Percentiles rank a stretch among this genome's conserved stretches.
Evolutionary conservation across 2,113 vertebrate species (phyloP).

Genomic region (Pelecanoides urinatrix): DNA sequence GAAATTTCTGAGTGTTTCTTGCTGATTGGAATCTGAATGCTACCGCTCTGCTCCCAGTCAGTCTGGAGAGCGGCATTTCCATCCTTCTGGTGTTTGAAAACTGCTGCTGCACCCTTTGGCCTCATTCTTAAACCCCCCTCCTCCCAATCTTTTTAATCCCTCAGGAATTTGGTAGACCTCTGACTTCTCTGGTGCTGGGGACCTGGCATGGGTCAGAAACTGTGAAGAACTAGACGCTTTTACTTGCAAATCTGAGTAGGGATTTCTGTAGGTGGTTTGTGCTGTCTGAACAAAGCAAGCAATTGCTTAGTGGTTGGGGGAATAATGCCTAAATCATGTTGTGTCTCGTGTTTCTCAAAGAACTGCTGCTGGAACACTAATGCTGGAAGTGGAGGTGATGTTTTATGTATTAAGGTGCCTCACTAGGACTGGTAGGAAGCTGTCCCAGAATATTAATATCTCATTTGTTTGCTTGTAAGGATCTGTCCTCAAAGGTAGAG

Average conservation of each 20-base stretch:
- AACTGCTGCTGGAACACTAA: not conserved
- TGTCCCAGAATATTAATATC: not conserved
- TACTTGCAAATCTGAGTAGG: not conserved
- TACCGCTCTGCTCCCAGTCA: not conserved
- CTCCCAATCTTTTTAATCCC: not conserved
- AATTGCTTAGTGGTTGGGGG: not conserved
- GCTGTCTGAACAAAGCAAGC: not conserved
- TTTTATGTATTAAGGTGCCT: constrained; percentile 3
- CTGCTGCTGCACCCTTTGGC: not conserved
- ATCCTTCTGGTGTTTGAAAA: not conserved
- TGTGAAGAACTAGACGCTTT: not conserved
- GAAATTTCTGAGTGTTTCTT: not conserved
- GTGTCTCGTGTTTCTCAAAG: not conserved
- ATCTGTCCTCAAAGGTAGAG: not conserved
- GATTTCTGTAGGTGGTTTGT: not conserved
- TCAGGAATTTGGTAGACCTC: not conserved
- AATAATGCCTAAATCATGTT: not conserved
- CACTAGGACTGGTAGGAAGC: not conserved
- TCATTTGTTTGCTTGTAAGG: not conserved
- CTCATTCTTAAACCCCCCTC: not conserved
- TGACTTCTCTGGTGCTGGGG: not conserved
- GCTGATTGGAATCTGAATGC: accelerated
- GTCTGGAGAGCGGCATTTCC: not conserved
- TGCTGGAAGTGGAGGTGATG: constrained; percentile 2
- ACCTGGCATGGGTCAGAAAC: not conserved